These are phyloP conservation scores for Axea sp. DNA, from an alignment of 2,888 invertebrate genomes.

Conservation along the genomic window DNA sequence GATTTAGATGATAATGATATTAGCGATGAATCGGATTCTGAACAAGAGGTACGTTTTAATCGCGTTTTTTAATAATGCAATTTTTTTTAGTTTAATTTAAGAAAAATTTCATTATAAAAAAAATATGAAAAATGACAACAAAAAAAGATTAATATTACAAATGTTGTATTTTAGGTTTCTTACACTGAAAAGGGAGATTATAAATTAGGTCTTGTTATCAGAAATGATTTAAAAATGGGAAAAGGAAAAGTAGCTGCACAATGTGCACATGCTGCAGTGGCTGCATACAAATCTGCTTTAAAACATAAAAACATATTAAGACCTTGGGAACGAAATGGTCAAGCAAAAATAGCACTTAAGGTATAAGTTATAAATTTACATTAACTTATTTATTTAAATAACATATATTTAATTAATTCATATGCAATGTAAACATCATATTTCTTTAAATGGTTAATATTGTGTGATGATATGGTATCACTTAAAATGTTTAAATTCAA, in stretches of 20 bases:
- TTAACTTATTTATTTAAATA: too few species aligned
- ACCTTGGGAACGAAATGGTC: slow-evolving; percentile 86
- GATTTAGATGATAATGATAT: slow-evolving; percentile 2
- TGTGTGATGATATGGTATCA: too few species aligned
- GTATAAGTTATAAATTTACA: too few species aligned
- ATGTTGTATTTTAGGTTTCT: slow-evolving; percentile 1
- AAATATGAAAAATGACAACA: too few species aligned
- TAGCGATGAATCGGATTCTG: slow-evolving; percentile 3
- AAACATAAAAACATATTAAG: slow-evolving; percentile 83
- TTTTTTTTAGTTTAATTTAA: too few species aligned
- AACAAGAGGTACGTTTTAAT: neutral
- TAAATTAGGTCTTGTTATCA: slow-evolving; percentile 91
- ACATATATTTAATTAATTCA: too few species aligned
- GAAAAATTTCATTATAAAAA: too few species aligned
- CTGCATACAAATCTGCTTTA: slow-evolving; percentile 87
- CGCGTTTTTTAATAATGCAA: too few species aligned
- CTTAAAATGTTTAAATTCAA: too few species aligned
- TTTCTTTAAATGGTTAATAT: too few species aligned
- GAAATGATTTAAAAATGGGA: slow-evolving; percentile 95
- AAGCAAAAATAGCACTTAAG: slow-evolving; percentile 93
- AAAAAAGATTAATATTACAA: too few species aligned
- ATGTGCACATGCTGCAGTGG: slow-evolving; percentile 96
- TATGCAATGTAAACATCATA: too few species aligned
- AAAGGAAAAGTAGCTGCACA: slow-evolving; percentile 97
- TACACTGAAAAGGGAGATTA: slow-evolving; percentile 79